Base-by-base conservation (phyloP, 1,140 invertebrate genomes). In the Pristionchus pacificus region DNA sequence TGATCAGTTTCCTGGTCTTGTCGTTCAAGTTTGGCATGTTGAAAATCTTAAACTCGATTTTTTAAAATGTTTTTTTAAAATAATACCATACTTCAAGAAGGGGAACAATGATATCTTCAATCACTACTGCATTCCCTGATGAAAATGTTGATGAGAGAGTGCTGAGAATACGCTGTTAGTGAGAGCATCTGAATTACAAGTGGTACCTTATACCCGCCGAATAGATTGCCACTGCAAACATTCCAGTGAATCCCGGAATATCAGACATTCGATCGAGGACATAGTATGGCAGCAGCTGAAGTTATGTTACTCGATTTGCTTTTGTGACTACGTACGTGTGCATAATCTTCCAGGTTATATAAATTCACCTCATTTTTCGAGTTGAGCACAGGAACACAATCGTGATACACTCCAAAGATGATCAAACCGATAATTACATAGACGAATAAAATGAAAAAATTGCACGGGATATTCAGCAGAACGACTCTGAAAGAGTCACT, bases 121-220 rank as follows among this genome's bases (percentile, higher is more conserved):
- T 62, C 6, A 75, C 19, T 14, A 79, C 74, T 19, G 76, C 68
- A 15, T 77, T 79, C 1, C 81, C 30, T 0, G 79, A 77, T 33
- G 79, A 74, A 60, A 81, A 79, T 0, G 77, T 64, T 10, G 72
- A 72, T 2, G 79, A 81, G 0, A 79, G 63, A 14, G 78, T 79
- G 59, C 77, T 79, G 59, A 77, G 65, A 77, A 59, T n/a, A 66
- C 29, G 27, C 0, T 27, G 55, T 60, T 68, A 2, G 32, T 0
- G n/a, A 3, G 1, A 13, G 0, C 1, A 27, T 67, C 19, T 24
- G 1, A 59, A 66, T 24, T 29, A 27, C 2, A 19, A n/a, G 0
- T 49, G 2, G 19, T 29, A 66, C 71, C 71, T 73, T 25, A 73
- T 73, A 0, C 62, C 71, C 28, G 71, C 70, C 19, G 64, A 67